Conservation (phyloP, 2,888 invertebrate species). For the Xestia xanthographa region DNA sequence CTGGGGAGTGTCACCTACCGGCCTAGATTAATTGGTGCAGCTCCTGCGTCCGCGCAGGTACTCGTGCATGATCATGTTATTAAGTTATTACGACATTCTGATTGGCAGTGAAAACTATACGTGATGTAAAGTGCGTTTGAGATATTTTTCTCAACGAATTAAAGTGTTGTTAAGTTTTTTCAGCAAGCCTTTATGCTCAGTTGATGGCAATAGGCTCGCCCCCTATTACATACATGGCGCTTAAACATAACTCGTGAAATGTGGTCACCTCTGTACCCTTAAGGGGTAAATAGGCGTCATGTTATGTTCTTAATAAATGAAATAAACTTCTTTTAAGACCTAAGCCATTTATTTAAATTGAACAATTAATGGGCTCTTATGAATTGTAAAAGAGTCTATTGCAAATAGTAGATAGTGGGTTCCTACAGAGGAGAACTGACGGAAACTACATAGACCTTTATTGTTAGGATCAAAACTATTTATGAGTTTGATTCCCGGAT, state of each 20-base stretch:
- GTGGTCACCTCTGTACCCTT: neutral
- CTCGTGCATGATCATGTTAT: constrained; percentile 17
- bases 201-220: neutral
- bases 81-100: constrained; percentile 27
- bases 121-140: neutral
- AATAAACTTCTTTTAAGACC: neutral
- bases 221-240: neutral
- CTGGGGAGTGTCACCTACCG: constrained; percentile 44
- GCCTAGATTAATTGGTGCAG: constrained; percentile 46
- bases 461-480: neutral
- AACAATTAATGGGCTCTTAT: neutral
- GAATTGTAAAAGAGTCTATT: neutral
- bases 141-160: neutral
- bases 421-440: neutral
- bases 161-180: neutral
- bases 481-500: neutral
- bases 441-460: neutral
- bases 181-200: neutral
- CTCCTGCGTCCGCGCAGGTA: constrained; percentile 14
- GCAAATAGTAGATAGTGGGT: neutral
- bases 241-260: neutral
- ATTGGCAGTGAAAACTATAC: constrained; percentile 43
- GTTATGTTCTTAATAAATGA: neutral
- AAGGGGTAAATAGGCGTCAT: neutral
- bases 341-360: neutral